Evolutionary conservation across 2,888 invertebrate genomes (phyloP).

Genomic region (Mythimna ferrago): DNA sequence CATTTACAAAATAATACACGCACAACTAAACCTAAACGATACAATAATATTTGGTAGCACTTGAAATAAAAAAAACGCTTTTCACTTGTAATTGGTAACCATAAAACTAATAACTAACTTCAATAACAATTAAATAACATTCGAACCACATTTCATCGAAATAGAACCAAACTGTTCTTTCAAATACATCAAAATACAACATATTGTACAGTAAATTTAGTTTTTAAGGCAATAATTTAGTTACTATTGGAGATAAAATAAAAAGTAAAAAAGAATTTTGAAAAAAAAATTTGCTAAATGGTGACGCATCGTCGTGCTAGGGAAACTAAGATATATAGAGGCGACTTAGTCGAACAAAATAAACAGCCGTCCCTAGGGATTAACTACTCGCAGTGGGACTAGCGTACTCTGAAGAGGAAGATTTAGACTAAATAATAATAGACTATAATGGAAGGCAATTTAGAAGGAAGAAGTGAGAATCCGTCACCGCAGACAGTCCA

Average conservation of each 20-base stretch:
- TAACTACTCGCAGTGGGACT: background rate
- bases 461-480: background rate
- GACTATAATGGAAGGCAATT: background rate
- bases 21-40: conserved; percentile 50
- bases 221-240: conserved; percentile 7
- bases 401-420: background rate
- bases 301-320: background rate
- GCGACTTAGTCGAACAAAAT: conserved; percentile 18
- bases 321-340: background rate
- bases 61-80: conserved; percentile 34
- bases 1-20: conserved; percentile 37
- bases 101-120: conserved; percentile 46
- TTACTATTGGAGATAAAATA: background rate
- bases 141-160: conserved; percentile 31
- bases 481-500: background rate
- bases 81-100: conserved; percentile 62
- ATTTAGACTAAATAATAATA: background rate
- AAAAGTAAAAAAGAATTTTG: background rate
- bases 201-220: conserved; percentile 2
- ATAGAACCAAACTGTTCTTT: conserved; percentile 22
- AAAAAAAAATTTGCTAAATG: background rate
- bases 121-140: conserved; percentile 51
- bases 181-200: conserved; percentile 25
- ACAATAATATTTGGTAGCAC: conserved; percentile 70
- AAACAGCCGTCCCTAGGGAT: background rate